These are phyloP conservation scores for Hydrotaea cyrtoneurina DNA, from an alignment of 2,888 invertebrate genomes.

Conservation along the genomic window DNA sequence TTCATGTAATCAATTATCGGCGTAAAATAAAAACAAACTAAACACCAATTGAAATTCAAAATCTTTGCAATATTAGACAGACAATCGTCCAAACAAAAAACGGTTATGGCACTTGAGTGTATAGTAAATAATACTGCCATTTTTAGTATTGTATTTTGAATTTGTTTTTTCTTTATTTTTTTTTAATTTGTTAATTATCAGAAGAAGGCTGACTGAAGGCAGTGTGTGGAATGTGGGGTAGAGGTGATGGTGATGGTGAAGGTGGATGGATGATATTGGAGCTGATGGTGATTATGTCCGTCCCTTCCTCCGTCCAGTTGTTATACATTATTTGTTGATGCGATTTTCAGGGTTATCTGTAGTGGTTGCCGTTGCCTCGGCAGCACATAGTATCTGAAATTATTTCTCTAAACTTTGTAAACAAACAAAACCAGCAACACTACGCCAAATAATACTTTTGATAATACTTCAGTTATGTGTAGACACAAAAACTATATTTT, in stretches of 20 bases:
- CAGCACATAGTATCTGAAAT: neutral
- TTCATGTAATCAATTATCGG: constrained; percentile 28
- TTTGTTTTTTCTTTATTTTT: too few species aligned
- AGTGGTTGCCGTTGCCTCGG: neutral
- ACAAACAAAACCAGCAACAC: neutral
- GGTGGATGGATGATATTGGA: neutral
- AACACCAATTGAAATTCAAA: neutral
- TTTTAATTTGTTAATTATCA: constrained; percentile 15
- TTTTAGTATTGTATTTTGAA: neutral
- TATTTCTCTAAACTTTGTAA: neutral
- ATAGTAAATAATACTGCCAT: neutral
- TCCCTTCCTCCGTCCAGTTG: neutral
- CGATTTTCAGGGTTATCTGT: constrained; percentile 25
- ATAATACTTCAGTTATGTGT: constrained; percentile 6
- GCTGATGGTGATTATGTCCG: neutral
- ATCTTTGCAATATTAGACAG: constrained; percentile 4
- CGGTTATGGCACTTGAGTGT: neutral
- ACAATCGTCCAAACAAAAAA: constrained; percentile 1
- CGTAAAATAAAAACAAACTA: neutral
- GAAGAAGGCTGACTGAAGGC: constrained; percentile 27
- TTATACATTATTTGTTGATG: constrained; percentile 16
- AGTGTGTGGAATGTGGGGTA: neutral
- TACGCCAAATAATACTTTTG: neutral
- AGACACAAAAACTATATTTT: neutral
- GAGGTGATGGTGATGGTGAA: neutral